Base-by-base conservation (phyloP, 2,797 vertebrate genomes). In the Lepilemur ruficaudatus region DNA sequence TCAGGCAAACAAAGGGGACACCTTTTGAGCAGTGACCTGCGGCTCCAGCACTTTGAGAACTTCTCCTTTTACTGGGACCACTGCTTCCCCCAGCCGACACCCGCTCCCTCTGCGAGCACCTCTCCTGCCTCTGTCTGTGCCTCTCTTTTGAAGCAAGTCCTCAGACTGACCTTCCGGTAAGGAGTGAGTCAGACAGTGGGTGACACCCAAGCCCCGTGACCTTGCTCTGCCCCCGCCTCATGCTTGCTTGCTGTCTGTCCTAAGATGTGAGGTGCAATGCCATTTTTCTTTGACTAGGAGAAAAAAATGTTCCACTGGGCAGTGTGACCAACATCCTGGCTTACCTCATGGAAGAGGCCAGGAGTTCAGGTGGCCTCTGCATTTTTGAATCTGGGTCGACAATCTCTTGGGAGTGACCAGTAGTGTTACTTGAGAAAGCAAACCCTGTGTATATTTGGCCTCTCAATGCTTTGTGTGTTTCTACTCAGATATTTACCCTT, bases 11-110 rank as follows among this genome's bases (percentile, higher is more conserved):
- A 20, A 35, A 61, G 15, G 12, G 59, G 25, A 18, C 12, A 1
- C 18, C 13, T 2, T 18, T 41, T 15, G 32, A 35, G 4, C 9
- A 5, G 1, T 4, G 4, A 8, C 20, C 25, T 12, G 25, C 17
- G 38, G 41, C 50, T 59, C 72, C 5, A 10, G 41, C 69, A 4
- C 43, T 35, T 41, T 6, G 11, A 35, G 50, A 35, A 18, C 3
- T 9, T 10, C 35, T 13, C n/a, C n/a, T 32, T 67, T 35, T 11
- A 2, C 35, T 55, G 1, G 55, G 55, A 57, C 55, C 22, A 9
- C 13, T 46, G 5, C 35, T 59, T 20, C 10, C 13, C 30, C 52
- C 23, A 7, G 2, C 73, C 7, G 11, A 41, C 0, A 8, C 23
- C 41, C 5, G 35, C 46, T 18, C 22, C 11, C 23, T 72, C 41